These are phyloP conservation scores for Orthosia gothica DNA, from an alignment of 2,888 invertebrate species.

Conservation along the genomic window DNA sequence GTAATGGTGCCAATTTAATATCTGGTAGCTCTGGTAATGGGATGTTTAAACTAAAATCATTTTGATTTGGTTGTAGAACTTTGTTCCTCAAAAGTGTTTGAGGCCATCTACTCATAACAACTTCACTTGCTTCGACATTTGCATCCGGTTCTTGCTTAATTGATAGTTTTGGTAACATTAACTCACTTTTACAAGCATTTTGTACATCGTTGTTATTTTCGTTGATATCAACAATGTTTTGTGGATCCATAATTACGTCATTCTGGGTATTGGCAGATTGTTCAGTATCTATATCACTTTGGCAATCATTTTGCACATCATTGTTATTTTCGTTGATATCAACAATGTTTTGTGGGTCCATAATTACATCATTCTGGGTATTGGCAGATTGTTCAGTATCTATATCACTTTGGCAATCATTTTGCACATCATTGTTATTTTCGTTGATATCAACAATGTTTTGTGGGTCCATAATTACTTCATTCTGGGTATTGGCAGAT, in stretches of 20 bases:
- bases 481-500: slow-evolving; percentile 27
- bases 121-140: slow-evolving; percentile 76
- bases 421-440: slow-evolving; percentile 4
- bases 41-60: slow-evolving; percentile 47
- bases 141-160: slow-evolving; percentile 67
- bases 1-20: slow-evolving; percentile 66
- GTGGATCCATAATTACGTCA: slow-evolving; percentile 11
- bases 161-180: slow-evolving; percentile 21
- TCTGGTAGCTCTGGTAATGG: slow-evolving; percentile 54
- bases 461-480: slow-evolving; percentile 12
- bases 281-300: slow-evolving; percentile 22
- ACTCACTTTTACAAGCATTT: slow-evolving; percentile 37
- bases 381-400: slow-evolving; percentile 23
- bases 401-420: slow-evolving; percentile 38
- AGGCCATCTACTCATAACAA: slow-evolving; percentile 65
- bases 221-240: slow-evolving; percentile 4
- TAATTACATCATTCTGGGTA: slow-evolving; percentile 10
- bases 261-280: slow-evolving; percentile 29
- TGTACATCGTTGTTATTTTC: slow-evolving; percentile 2
- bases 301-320: too few relatives aligned
- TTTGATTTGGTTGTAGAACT: slow-evolving; percentile 61
- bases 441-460: slow-evolving; percentile 3
- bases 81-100: slow-evolving; percentile 56
- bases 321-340: slow-evolving; percentile 9
- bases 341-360: slow-evolving; percentile 5